Evolutionary conservation across 2,113 vertebrate genomes (phyloP).

Genomic region (Eublepharis macularius): DNA sequence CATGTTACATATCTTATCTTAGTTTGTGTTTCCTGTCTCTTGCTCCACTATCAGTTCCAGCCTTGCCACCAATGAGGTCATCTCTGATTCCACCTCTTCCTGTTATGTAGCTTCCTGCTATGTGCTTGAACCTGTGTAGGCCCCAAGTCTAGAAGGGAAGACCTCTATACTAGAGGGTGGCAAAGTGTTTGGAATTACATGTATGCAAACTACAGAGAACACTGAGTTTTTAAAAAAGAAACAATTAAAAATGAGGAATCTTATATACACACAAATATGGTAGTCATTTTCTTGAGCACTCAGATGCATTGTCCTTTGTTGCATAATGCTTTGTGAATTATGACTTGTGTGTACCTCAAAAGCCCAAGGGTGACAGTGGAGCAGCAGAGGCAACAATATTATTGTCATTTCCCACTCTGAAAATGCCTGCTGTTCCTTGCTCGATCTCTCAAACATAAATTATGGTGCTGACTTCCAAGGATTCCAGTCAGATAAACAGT

Average conservation of each 20-base stretch:
- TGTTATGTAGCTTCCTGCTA: no score
- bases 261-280: constrained; percentile 65
- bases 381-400: constrained; percentile 27
- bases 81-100: no score
- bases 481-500: constrained; percentile 29
- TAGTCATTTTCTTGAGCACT: constrained; percentile 69
- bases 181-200: neutral
- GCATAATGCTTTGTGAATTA: constrained; percentile 68
- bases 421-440: constrained; percentile 40
- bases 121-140: no score
- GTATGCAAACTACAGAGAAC: neutral
- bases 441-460: constrained; percentile 54
- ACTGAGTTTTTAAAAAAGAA: neutral
- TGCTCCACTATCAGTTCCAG: no score
- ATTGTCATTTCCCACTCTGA: constrained; percentile 65
- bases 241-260: constrained; percentile 25
- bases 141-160: no score
- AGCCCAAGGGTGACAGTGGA: constrained; percentile 62
- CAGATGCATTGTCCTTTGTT: constrained; percentile 62
- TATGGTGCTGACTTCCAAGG: constrained; percentile 35
- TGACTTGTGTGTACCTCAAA: constrained; percentile 68
- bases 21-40: no score
- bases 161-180: no score
- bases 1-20: no score
- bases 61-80: no score